A percentile compares a stretch with the other conserved stretches of the same genome.
Evolutionary conservation across 1,140 invertebrate species (phyloP).

Genomic region (Copidosoma floridanum): DNA sequence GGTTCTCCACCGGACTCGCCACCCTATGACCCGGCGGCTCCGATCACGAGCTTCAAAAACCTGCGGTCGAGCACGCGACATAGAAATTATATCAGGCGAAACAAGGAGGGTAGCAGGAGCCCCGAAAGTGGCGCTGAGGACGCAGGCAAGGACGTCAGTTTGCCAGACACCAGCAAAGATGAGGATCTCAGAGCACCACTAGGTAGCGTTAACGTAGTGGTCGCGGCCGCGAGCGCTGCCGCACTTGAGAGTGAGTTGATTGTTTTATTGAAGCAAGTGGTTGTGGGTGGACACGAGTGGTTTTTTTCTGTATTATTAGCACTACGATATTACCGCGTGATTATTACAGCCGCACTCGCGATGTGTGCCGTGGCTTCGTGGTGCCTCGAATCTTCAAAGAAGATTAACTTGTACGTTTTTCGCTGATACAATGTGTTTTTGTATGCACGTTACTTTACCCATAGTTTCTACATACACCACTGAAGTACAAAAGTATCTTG

Average conservation of each 20-base stretch:
- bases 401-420: not conserved
- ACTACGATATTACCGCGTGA: not conserved
- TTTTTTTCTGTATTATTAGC: constrained; percentile 3
- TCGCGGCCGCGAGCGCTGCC: constrained; percentile 26
- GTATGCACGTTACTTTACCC: not conserved
- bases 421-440: not conserved
- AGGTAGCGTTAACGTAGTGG: constrained; percentile 26
- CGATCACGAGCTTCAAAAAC: too few species aligned
- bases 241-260: constrained; percentile 51
- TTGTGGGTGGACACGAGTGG: constrained; percentile 10
- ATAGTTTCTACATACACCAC: not conserved
- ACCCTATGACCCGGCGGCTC: constrained; percentile 35
- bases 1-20: constrained; percentile 52
- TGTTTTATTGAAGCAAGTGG: constrained; percentile 3
- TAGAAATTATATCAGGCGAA: constrained; percentile 65
- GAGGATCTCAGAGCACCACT: constrained; percentile 50
- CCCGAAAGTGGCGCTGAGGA: constrained; percentile 39
- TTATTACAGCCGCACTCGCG: constrained; percentile 3
- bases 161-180: constrained; percentile 45
- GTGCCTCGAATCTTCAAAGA: not conserved
- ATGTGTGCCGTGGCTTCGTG: too few species aligned
- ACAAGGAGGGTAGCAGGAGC: constrained; percentile 59
- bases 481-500: too few species aligned
- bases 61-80: constrained; percentile 6
- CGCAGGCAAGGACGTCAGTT: not conserved